A percentile compares a stretch with the other conserved stretches of the same genome.
These are phyloP conservation scores for Trissoscelio sp. DNA, from an alignment of 2,888 invertebrate species.

Conservation along the genomic window DNA sequence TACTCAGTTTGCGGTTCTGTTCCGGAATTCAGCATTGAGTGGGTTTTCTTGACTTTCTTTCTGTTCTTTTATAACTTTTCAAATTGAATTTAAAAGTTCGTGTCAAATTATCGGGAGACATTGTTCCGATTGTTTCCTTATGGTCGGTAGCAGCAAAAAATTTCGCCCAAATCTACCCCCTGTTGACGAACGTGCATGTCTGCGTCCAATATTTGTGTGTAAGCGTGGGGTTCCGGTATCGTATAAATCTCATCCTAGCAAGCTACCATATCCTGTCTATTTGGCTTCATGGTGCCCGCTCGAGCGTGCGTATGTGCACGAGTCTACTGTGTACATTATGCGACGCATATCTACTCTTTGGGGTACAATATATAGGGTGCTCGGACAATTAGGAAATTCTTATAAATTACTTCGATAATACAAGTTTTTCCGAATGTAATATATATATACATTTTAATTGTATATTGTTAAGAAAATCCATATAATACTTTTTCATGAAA, in stretches of 20 bases:
- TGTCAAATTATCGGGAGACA: conserved; percentile 31
- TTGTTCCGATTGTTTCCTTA: conserved; percentile 49
- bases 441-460: too few species aligned
- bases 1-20: too few species aligned
- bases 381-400: neutral
- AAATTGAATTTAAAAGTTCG: conserved; percentile 7
- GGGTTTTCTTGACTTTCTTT: too few species aligned
- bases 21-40: too few species aligned
- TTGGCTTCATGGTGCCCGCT: conserved; percentile 74
- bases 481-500: too few species aligned
- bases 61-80: neutral
- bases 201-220: conserved; percentile 67
- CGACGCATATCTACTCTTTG: conserved; percentile 52
- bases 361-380: conserved; percentile 52
- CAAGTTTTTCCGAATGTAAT: too few species aligned
- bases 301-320: conserved; percentile 64
- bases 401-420: conserved; percentile 1
- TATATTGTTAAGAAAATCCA: too few species aligned
- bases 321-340: conserved; percentile 58
- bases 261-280: conserved; percentile 75
- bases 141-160: conserved; percentile 46
- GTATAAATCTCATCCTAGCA: conserved; percentile 81
- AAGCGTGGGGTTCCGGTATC: conserved; percentile 78
- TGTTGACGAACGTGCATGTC: conserved; percentile 58
- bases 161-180: conserved; percentile 52